Evolutionary conservation across 2,113 vertebrate genomes (phyloP).

Genomic region (Pangasianodon gigas): DNA sequence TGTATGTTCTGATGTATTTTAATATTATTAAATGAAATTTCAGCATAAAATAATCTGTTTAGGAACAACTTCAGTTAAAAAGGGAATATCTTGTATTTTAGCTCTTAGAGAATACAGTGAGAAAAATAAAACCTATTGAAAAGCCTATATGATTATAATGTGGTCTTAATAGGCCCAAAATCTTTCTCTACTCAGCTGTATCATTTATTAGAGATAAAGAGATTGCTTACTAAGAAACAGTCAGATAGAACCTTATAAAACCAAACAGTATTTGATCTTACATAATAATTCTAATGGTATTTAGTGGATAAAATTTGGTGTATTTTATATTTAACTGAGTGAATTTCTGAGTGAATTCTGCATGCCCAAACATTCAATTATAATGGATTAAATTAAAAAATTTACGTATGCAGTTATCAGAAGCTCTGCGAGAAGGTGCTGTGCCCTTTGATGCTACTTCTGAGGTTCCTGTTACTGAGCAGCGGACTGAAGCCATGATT

Average conservation of each 20-base stretch:
- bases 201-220: background rate
- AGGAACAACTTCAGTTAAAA: no score
- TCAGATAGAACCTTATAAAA: background rate
- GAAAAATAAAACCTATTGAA: no score
- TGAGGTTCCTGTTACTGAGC: conserved; percentile 87
- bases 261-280: background rate
- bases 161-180: no score
- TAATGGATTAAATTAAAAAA: background rate
- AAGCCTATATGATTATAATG: no score
- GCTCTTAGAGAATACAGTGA: no score
- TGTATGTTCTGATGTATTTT: background rate
- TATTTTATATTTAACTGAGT: no score
- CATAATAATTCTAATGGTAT: background rate
- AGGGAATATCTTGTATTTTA: no score
- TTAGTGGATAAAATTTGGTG: no score
- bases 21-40: background rate
- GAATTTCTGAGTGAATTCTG: background rate
- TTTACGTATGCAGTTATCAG: conserved; percentile 62
- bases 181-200: background rate
- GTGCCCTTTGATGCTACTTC: conserved; percentile 90
- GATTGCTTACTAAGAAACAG: background rate
- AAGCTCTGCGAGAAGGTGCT: conserved; percentile 67
- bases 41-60: no score
- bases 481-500: conserved; percentile 82
- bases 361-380: background rate